Evolutionary conservation across 1,140 invertebrate species (phyloP).

Genomic region (Drosophila pandora): DNA sequence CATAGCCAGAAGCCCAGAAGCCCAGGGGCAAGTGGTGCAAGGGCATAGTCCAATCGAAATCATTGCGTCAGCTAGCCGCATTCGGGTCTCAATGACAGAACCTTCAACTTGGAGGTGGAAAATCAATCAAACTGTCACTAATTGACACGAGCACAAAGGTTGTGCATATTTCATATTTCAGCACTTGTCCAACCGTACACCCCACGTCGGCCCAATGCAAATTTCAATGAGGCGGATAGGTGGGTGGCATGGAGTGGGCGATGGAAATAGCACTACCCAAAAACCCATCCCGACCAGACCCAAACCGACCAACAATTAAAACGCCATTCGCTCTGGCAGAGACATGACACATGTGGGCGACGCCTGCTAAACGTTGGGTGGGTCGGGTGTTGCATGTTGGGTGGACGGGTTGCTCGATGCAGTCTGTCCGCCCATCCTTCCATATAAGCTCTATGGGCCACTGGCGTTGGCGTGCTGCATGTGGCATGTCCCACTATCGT

Average conservation of each 20-base stretch:
- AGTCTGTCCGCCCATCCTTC: slow-evolving; percentile 30
- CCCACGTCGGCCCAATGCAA: slow-evolving; percentile 19
- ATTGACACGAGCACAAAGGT: slow-evolving; percentile 54
- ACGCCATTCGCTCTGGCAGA: slow-evolving; percentile 28
- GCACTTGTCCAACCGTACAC: slow-evolving; percentile 42
- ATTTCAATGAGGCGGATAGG: slow-evolving; percentile 19
- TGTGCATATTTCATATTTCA: slow-evolving; percentile 74
- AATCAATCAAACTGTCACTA: slow-evolving; percentile 67
- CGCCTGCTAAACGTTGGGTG: slow-evolving; percentile 43
- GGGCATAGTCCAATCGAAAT: not conserved
- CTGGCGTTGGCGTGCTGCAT: slow-evolving; percentile 33
- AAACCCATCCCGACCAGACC: not conserved
- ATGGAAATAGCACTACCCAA: not conserved
- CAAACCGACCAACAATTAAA: slow-evolving; percentile 54
- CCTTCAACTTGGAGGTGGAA: slow-evolving; percentile 56
- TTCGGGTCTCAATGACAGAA: slow-evolving; percentile 51
- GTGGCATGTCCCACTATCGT: slow-evolving; percentile 47
- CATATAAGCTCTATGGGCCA: not conserved
- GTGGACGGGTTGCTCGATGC: slow-evolving; percentile 7
- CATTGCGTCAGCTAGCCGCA: slow-evolving; percentile 38
- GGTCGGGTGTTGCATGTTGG: slow-evolving; percentile 3
- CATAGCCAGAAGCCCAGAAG: not conserved
- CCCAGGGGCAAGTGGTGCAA: no score
- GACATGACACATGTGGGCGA: slow-evolving; percentile 58
- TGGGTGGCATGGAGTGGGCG: not conserved